phyloP scores from a whole-genome alignment of 2,888 invertebrate genomes.

The Orchesellides sinensis region DNA sequence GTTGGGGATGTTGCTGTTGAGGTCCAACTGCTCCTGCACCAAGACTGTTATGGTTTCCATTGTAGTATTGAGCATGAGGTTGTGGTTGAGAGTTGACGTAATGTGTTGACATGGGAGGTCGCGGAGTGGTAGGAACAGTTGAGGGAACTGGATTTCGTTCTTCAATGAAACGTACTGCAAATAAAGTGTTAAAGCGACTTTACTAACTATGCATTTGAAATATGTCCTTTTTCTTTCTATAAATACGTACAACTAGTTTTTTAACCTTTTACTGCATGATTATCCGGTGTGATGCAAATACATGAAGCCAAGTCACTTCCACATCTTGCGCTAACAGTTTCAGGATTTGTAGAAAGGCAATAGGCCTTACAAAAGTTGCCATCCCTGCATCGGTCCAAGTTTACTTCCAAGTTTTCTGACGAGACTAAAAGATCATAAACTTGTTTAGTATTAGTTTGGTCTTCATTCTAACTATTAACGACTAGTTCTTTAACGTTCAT shows the following conservation, averaged over 20 bases:
- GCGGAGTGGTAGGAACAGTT: slow-evolving; percentile 39
- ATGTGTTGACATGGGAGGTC: slow-evolving; percentile 17
- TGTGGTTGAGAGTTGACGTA: slow-evolving; percentile 42
- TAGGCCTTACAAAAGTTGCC: slow-evolving; percentile 59
- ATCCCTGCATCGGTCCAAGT: slow-evolving; percentile 45
- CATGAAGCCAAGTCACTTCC: slow-evolving; percentile 65
- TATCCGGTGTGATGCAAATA: slow-evolving; percentile 58
- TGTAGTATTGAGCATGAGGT: slow-evolving; percentile 16
- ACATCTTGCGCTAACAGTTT: slow-evolving; percentile 61
- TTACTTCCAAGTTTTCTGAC: too few relatives aligned
- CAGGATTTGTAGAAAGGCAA: slow-evolving; percentile 61
- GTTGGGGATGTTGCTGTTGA: slow-evolving; percentile 6
- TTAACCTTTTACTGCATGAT: slow-evolving; percentile 66
- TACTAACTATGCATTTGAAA: too few relatives aligned
- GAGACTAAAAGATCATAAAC: too few relatives aligned
- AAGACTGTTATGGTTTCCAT: slow-evolving; percentile 43
- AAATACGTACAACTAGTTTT: too few relatives aligned
- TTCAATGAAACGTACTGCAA: slow-evolving; percentile 67
- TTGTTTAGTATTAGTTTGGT: too few relatives aligned
- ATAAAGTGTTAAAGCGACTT: too few relatives aligned
- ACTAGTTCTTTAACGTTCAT: too few relatives aligned
- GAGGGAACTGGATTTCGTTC: slow-evolving; percentile 67
- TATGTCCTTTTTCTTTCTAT: too few relatives aligned
- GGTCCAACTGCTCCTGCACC: not conserved
- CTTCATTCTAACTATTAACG: too few relatives aligned